Evolutionary conservation across 1,140 invertebrate genomes (phyloP).

Genomic region (Bombus soroeensis): DNA sequence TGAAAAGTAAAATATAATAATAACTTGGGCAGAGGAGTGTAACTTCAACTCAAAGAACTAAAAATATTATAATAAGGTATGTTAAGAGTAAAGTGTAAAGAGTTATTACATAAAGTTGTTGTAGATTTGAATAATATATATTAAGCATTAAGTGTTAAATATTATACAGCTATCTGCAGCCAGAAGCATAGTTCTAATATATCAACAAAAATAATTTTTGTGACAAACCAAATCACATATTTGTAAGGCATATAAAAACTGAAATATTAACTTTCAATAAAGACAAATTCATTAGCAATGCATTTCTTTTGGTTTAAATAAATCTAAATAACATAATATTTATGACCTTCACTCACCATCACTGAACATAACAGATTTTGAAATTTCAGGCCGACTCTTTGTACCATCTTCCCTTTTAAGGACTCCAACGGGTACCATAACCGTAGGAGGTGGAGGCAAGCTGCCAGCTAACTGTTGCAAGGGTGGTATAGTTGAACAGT

Average conservation of each 20-base stretch:
- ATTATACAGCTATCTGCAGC: too few relatives aligned
- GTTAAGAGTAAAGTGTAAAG: slow-evolving; percentile 15
- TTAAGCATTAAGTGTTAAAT: slow-evolving; percentile 1
- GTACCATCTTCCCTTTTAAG: slow-evolving; percentile 88
- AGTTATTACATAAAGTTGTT: not conserved
- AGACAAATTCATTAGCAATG: not conserved
- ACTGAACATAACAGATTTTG: slow-evolving; percentile 94
- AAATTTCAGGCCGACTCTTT: slow-evolving; percentile 83
- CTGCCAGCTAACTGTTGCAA: slow-evolving; percentile 87
- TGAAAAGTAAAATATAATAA: slow-evolving; percentile 53
- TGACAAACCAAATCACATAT: not conserved
- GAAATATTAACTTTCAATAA: not conserved
- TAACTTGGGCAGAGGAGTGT: slow-evolving; percentile 24
- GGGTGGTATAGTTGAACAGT: slow-evolving; percentile 93
- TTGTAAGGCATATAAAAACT: not conserved
- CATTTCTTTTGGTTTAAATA: not conserved
- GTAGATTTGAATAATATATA: not conserved
- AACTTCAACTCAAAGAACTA: slow-evolving; percentile 48
- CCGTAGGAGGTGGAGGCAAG: slow-evolving; percentile 85
- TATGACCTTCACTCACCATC: slow-evolving; percentile 85
- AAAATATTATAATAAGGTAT: slow-evolving; percentile 42
- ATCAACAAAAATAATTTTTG: not conserved
- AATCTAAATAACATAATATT: not conserved
- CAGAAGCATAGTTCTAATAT: not conserved
- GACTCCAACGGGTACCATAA: slow-evolving; percentile 94